Percentiles rank a stretch among this genome's conserved stretches.
Conservation (phyloP, 2,113 vertebrate genomes). For the Phylloscopus whistleri region DNA sequence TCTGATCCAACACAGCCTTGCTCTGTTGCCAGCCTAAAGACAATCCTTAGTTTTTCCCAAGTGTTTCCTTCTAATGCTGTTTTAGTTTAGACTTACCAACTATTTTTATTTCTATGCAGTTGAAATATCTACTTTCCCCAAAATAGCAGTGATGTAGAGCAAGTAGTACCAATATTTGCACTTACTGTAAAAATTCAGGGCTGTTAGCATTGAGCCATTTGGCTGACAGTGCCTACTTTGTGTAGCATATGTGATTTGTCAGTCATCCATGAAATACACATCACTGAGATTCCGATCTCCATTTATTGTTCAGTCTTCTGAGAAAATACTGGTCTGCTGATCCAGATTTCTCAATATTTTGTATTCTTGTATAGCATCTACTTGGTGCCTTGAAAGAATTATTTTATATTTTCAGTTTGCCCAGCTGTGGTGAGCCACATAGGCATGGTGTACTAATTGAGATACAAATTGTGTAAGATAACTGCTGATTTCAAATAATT, state of each 20-base stretch:
- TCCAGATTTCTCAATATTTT: neutral
- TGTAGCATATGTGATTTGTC: conserved; percentile 20
- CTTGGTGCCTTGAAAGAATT: neutral
- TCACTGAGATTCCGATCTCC: neutral
- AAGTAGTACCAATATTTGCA: conserved; percentile 9
- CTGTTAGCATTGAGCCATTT: conserved; percentile 30
- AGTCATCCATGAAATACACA: conserved; percentile 16
- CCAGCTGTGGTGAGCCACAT: neutral
- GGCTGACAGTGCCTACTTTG: conserved; percentile 34
- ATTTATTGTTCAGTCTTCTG: conserved; percentile 2
- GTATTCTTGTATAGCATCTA: neutral
- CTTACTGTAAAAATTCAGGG: conserved; percentile 6
- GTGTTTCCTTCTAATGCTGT: neutral
- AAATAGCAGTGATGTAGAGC: neutral
- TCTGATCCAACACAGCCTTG: neutral
- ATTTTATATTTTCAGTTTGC: neutral
- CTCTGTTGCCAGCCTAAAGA: neutral
- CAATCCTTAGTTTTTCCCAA: neutral
- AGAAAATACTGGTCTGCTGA: neutral
- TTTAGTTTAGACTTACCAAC: neutral
- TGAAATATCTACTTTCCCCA: neutral
- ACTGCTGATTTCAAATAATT: neutral
- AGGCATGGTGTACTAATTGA: neutral
- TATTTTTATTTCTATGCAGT: neutral
- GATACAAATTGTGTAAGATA: neutral